Conservation (phyloP, 2,113 vertebrate genomes). For the Hymenochirus boettgeri region DNA sequence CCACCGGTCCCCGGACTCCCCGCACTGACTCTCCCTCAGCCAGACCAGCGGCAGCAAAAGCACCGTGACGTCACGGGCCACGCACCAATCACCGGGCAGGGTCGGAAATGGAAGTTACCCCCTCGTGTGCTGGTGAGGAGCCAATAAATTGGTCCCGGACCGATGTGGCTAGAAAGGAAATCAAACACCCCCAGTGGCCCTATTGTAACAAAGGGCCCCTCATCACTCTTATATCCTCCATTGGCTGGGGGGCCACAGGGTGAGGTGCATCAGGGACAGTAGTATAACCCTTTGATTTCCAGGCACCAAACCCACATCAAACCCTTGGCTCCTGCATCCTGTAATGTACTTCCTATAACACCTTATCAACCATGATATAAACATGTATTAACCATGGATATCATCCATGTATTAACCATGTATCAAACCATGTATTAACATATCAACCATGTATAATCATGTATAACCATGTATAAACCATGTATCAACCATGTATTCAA, state of each 20-base stretch:
- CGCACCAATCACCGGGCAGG: constrained; percentile 34
- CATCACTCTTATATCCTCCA: no score
- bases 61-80: constrained; percentile 21
- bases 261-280: no score
- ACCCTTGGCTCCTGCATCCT: not conserved
- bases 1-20: constrained; percentile 27
- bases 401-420: no score
- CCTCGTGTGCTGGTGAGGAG: not conserved
- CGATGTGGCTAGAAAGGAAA: no score
- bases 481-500: no score
- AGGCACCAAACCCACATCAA: not conserved
- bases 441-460: no score
- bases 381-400: not conserved
- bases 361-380: not conserved
- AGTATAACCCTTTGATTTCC: not conserved
- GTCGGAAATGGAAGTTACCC: not conserved
- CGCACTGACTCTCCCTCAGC: constrained; percentile 18
- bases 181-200: no score
- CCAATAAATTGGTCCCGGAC: not conserved
- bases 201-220: not conserved
- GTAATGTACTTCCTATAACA: no score
- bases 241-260: no score
- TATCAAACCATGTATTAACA: no score
- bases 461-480: no score
- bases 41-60: constrained; percentile 19